Evolutionary conservation across 2,113 vertebrate species (phyloP), one percentile per base, ranked within the genome.

Genomic region (Tretioscincus oriximinensis): DNA sequence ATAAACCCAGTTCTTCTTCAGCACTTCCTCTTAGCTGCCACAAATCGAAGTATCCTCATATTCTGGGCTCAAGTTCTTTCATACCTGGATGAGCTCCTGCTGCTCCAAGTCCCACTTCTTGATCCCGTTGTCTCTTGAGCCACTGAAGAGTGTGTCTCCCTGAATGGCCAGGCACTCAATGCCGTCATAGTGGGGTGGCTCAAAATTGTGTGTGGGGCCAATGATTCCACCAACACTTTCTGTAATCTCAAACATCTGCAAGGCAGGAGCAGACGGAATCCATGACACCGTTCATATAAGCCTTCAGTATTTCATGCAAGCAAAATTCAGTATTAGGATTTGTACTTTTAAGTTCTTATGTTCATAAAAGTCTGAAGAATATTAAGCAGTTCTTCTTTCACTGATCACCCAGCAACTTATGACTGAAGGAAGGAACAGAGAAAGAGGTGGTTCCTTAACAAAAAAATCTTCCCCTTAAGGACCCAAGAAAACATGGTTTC

Each of bases 101-200:
- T 97, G 97, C 80, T 97, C 96, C 93, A 99, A 93, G 89, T 98
- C 97, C 98, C 98, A 99, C 86, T 99, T 99, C 92, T 99, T 99
- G 72, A 99, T 97, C 85, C 98, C 98, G 0, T 99, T 99, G 91
- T 99, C 98, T 67, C 98, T 93, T 65, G 98, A 99, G 47, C 98
- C 97, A 0, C 98, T 99, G 93, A 99, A 99, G 6, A 99, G 95
- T 69, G 97, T 66, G 1, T 97, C 96, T 14, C 97, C 96, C 41
- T 98, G 96, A 66, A 98, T 96, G 49, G 97, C 96, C 85, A 99
- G 93, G 77, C 97, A 98, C 92, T 99, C 98, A 0, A 99, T 99
- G 81, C 98, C 98, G 0, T 99, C 98, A 0, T 99, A 99, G 93
- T 99, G 98, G 0, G 98, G 98, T 1, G 98, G 98, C 91, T 99